A percentile compares a stretch with the other conserved stretches of the same genome.
These are phyloP conservation scores for Carassius carassius DNA, from an alignment of 2,113 vertebrate genomes.

Conservation along the genomic window DNA sequence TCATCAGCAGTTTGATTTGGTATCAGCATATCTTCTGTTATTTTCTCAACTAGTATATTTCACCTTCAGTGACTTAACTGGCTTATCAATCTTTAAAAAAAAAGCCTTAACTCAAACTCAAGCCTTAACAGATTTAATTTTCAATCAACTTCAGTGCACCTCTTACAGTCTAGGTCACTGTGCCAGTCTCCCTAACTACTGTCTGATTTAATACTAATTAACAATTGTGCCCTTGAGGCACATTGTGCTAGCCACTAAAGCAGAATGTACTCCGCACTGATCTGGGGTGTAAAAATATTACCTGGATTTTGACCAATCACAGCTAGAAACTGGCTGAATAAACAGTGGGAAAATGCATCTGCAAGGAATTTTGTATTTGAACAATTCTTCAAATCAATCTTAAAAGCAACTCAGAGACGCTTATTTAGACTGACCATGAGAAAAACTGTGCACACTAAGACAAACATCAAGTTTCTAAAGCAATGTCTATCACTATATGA, in stretches of 20 bases:
- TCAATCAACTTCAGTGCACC: constrained; percentile 38
- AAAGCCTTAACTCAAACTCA: constrained; percentile 17
- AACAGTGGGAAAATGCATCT: not conserved
- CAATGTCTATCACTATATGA: not conserved
- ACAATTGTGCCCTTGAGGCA: constrained; percentile 20
- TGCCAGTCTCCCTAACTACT: constrained; percentile 15
- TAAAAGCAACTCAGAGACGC: not conserved
- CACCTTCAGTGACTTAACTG: not conserved
- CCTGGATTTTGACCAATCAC: not conserved
- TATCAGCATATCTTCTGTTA: constrained; percentile 28
- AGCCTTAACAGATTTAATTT: constrained; percentile 38
- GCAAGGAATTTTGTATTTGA: not conserved
- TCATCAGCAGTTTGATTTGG: constrained; percentile 19
- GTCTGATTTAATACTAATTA: constrained; percentile 39
- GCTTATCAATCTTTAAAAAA: constrained; percentile 32
- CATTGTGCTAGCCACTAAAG: not conserved
- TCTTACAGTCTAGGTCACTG: constrained; percentile 28
- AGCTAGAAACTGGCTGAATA: not conserved
- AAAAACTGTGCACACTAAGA: not conserved
- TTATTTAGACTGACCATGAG: not conserved
- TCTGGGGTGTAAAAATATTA: not conserved
- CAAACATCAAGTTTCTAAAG: not conserved
- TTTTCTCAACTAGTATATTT: not conserved
- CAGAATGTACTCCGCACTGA: not conserved
- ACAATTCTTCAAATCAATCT: not conserved